phyloP scores from a whole-genome alignment of 2,797 vertebrate species.

The Myotis findleyi region DNA sequence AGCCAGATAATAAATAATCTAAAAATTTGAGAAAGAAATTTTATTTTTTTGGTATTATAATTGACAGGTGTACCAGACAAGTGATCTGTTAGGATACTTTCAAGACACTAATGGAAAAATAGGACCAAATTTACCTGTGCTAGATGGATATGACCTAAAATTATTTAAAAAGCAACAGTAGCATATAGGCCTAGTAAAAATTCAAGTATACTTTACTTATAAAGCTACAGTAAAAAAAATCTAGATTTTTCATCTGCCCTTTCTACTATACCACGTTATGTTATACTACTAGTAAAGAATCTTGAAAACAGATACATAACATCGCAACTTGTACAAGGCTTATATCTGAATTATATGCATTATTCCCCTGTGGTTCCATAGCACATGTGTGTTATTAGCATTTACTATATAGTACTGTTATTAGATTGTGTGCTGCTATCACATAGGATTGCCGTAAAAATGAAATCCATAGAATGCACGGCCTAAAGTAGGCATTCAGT shows the following conservation, averaged over 20 bases:
- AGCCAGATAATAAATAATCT: slow-evolving; percentile 13
- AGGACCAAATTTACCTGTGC: background rate
- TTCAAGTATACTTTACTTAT: slow-evolving; percentile 8
- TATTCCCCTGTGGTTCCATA: background rate
- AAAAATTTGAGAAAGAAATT: background rate
- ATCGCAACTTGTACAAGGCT: background rate
- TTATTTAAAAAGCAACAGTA: slow-evolving; percentile 29
- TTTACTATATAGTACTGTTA: background rate
- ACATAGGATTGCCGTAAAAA: background rate
- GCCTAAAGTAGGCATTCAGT: background rate
- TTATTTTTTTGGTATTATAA: background rate
- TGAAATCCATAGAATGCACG: background rate
- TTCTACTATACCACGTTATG: background rate
- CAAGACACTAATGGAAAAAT: background rate
- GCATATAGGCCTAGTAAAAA: background rate
- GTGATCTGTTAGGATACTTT: background rate
- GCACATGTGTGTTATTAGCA: background rate
- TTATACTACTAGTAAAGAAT: background rate
- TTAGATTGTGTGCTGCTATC: background rate
- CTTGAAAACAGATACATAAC: background rate
- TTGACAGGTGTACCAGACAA: background rate
- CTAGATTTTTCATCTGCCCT: background rate
- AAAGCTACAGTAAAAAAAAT: background rate
- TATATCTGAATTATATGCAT: background rate
- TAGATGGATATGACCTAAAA: background rate